phyloP scores from a whole-genome alignment of 2,888 invertebrate genomes.

The Tinea trinotella region DNA sequence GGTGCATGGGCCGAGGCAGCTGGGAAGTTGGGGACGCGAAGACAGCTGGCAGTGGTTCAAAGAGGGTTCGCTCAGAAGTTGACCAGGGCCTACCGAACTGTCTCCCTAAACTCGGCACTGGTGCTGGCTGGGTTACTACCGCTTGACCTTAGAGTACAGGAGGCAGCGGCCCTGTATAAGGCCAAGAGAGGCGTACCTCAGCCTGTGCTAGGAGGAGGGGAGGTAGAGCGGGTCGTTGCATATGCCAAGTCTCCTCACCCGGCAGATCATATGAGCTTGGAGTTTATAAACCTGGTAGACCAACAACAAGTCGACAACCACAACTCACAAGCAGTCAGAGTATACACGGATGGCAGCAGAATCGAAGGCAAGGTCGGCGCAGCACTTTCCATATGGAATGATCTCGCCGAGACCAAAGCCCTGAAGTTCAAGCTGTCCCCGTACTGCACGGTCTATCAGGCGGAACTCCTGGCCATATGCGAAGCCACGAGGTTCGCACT shows the following conservation, averaged over 20 bases:
- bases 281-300: not conserved
- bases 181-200: not conserved
- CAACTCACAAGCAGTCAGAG: too few species aligned
- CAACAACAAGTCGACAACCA: not conserved
- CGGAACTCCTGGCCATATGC: constrained; percentile 6
- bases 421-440: not conserved
- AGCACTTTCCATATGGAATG: too few species aligned
- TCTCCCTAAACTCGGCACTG: too few species aligned
- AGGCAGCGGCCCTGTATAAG: not conserved
- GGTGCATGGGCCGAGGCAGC: constrained; percentile 9
- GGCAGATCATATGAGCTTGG: not conserved
- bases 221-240: not conserved
- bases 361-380: too few species aligned
- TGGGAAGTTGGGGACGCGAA: not conserved
- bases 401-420: too few species aligned
- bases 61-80: too few species aligned
- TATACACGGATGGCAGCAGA: too few species aligned
- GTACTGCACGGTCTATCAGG: constrained; percentile 5
- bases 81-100: too few species aligned
- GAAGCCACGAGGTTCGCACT: not conserved
- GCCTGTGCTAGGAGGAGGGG: not conserved
- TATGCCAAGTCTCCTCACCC: not conserved
- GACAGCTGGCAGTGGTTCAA: too few species aligned
- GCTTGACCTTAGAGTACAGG: too few species aligned
- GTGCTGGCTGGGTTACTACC: too few species aligned